These are phyloP conservation scores for Micromesistius poutassou DNA, from an alignment of 2,797 vertebrate species.

Conservation along the genomic window DNA sequence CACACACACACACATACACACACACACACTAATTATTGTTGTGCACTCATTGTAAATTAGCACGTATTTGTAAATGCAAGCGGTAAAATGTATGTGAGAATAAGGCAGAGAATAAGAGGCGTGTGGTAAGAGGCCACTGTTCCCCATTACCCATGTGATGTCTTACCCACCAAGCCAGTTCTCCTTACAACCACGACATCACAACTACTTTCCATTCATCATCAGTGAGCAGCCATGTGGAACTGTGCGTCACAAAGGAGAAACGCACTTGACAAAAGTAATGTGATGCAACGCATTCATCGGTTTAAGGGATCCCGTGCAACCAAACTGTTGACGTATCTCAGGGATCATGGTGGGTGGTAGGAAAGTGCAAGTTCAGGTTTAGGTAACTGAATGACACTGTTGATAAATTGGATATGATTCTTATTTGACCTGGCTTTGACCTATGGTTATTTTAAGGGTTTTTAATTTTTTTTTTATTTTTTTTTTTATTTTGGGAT, in stretches of 20 bases:
- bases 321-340: no score
- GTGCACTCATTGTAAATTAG: not conserved
- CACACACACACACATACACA: not conserved
- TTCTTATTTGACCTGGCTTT: slow-evolving; percentile 4
- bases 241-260: not conserved
- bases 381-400: not conserved
- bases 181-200: not conserved
- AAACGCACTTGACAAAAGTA: not conserved
- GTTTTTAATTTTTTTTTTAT: no score
- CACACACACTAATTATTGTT: not conserved
- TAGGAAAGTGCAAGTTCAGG: not conserved
- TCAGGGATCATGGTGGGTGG: no score
- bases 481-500: no score
- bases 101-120: not conserved
- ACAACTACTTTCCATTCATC: not conserved
- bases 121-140: not conserved
- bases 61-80: no score
- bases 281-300: not conserved
- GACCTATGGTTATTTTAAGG: not conserved
- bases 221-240: not conserved
- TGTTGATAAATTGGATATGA: not conserved
- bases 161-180: not conserved
- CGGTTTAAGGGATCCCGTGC: not conserved
- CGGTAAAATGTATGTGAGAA: no score
- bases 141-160: not conserved